Evolutionary conservation across 2,797 vertebrate species (phyloP), one percentile per base, ranked within the genome.

Genomic region (Myiotriccus ornatus): DNA sequence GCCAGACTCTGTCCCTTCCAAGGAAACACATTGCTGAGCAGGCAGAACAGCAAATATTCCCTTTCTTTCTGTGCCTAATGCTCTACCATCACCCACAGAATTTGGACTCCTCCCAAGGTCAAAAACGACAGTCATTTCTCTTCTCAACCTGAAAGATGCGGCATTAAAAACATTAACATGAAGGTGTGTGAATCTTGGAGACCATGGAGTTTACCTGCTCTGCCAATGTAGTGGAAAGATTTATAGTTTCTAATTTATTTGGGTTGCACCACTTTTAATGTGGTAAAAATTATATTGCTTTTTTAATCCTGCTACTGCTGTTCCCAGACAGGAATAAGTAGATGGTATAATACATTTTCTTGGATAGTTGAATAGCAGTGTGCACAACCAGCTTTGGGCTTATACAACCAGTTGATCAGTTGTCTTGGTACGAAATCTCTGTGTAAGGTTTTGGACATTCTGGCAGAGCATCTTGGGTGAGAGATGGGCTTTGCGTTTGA

Each of bases 181-280:
- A 80, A 81, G n/a, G 24, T 21, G 22, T 71, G 57, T 64, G 62
- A 91, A 65, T 41, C 62, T 39, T 69, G 75, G 63, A 73, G 39
- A 65, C 7, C 17, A 8, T 7, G 18, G 50, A 59, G 10, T 39
- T 94, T 22, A 34, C 32, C 43, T 57, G 24, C 39, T 59, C 50
- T 78, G 73, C 30, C 46, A 84, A 32, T 17, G 46, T 43, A 75
- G 39, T 57, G 44, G 83, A 91, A 86, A 78, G 76, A 73, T 86
- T 89, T 85, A 87, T 55, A 32, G 43, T 68, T 68, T 89, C 30
- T 62, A 53, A 85, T 92, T 87, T 71, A 79, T 77, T 87, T 57
- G 44, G 6, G 19, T 50, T 87, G 67, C 30, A 35, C 12, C 23
- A 37, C 30, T 69, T 92, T 59, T 76, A 67, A 63, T 63, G 63